Evolutionary conservation across 2,113 vertebrate genomes (phyloP).

Genomic region (Cavia aperea): DNA sequence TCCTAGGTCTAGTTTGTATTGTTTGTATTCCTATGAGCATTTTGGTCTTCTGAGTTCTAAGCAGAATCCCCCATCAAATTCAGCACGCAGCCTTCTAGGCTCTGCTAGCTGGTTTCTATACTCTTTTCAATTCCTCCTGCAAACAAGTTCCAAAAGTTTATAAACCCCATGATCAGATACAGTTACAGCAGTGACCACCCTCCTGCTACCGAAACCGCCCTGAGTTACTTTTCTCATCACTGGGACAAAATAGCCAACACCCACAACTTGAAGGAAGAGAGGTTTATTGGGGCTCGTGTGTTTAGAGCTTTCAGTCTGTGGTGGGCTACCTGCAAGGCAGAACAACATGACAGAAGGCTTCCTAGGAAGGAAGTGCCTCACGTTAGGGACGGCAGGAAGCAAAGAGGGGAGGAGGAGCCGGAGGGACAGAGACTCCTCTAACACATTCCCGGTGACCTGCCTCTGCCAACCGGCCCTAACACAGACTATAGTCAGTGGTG

Average conservation of each 20-base stretch:
- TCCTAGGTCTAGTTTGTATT: too few relatives aligned
- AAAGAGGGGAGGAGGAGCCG: neutral
- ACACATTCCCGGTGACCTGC: neutral
- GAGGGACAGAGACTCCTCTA: neutral
- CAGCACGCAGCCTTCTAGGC: neutral
- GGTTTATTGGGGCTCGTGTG: neutral
- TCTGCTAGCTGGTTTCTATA: neutral
- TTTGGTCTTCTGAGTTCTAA: neutral
- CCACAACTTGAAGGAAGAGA: neutral
- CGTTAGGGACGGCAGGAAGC: neutral
- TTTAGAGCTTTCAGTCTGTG: neutral
- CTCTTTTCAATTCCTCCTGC: neutral
- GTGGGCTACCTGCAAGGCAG: neutral
- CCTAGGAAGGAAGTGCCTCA: neutral
- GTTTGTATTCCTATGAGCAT: neutral
- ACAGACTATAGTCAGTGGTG: neutral
- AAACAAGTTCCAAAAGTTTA: neutral
- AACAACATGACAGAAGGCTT: neutral
- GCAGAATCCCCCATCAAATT: neutral
- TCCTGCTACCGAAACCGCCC: neutral
- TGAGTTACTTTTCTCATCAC: neutral
- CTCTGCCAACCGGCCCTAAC: neutral
- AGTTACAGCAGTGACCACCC: neutral
- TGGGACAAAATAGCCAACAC: neutral
- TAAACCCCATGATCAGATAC: neutral